Evolutionary conservation across 2,113 vertebrate genomes (phyloP).

Genomic region (Bubo bubo): DNA sequence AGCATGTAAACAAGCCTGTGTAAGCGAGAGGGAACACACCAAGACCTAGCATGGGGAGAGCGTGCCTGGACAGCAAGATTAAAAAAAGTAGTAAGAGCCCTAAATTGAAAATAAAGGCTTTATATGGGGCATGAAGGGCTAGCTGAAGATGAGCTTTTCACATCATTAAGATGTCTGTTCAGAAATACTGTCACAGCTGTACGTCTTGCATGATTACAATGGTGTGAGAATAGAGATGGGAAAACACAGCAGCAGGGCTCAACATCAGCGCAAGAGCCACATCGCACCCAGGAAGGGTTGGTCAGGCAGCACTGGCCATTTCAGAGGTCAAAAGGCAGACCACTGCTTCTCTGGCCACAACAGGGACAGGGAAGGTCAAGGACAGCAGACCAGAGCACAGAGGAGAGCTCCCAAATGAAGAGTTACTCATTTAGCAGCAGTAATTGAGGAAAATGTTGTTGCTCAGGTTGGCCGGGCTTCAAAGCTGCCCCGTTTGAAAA

Average conservation of each 20-base stretch:
- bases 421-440: not conserved
- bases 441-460: conserved; percentile 10
- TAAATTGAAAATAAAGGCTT: not conserved
- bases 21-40: not conserved
- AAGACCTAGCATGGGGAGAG: not conserved
- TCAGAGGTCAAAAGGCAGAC: not conserved
- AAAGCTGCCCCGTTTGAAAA: not conserved
- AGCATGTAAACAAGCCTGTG: not conserved
- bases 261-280: fast-evolving
- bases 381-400: not conserved
- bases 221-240: not conserved
- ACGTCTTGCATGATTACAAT: fast-evolving
- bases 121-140: not conserved
- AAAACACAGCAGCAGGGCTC: not conserved
- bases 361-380: not conserved
- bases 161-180: not conserved
- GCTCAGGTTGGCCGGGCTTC: conserved; percentile 27
- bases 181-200: not conserved
- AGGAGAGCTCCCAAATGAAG: not conserved
- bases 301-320: not conserved
- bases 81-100: not conserved
- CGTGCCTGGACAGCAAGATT: not conserved
- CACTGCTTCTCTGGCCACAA: fast-evolving
- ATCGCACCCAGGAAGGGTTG: fast-evolving
- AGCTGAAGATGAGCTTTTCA: not conserved